phyloP scores from a whole-genome alignment of 2,113 vertebrate genomes.

The Tympanuchus pallidicinctus region DNA sequence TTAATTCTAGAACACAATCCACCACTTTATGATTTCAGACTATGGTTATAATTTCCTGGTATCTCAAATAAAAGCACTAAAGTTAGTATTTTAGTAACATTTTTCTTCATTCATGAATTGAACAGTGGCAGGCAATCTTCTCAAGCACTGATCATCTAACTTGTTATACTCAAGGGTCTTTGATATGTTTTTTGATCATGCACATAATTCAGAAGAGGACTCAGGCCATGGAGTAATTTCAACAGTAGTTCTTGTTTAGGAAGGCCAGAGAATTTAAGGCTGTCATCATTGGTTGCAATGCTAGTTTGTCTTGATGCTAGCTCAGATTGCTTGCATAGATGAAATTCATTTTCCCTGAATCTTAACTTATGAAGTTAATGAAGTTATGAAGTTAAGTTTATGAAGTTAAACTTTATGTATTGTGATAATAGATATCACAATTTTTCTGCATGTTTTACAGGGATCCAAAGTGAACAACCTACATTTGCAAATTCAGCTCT shows the following conservation, averaged over 20 bases:
- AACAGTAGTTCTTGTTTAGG: not conserved
- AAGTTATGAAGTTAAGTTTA: not conserved
- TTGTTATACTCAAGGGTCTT: not conserved
- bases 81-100: not conserved
- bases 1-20: not conserved
- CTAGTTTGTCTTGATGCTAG: not conserved
- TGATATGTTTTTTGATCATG: not conserved
- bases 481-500: not conserved
- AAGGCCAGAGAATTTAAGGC: not conserved
- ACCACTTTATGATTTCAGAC: not conserved
- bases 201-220: not conserved
- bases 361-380: not conserved
- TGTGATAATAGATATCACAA: not conserved
- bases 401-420: not conserved
- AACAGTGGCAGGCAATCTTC: not conserved
- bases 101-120: not conserved
- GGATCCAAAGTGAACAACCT: not conserved
- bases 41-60: not conserved
- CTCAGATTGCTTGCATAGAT: not conserved
- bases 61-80: not conserved
- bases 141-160: not conserved
- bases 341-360: not conserved
- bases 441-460: not conserved
- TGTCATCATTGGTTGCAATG: accelerated
- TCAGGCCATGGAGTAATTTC: not conserved